Percentiles rank a stretch among this genome's conserved stretches.
These are phyloP conservation scores for Papilio dardanus DNA, from an alignment of 1,140 invertebrate genomes.

Conservation along the genomic window DNA sequence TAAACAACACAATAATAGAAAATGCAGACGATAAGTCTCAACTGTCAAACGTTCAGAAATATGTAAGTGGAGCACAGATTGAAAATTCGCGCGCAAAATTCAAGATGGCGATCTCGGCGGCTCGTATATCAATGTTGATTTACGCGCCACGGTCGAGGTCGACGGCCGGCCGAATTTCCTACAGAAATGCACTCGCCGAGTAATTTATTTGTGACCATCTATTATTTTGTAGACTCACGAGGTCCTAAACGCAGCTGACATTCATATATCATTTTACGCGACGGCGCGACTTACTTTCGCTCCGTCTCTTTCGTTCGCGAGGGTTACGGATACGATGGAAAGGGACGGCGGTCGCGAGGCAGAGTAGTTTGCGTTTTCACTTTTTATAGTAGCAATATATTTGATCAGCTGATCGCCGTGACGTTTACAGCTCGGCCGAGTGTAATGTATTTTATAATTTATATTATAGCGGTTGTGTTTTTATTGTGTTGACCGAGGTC, in stretches of 20 bases:
- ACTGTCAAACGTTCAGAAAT: conserved; percentile 64
- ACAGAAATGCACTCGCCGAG: conserved; percentile 78
- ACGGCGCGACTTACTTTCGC: conserved; percentile 58
- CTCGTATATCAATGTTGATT: conserved; percentile 78
- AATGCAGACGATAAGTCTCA: conserved; percentile 59
- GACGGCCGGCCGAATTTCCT: conserved; percentile 80
- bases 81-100: conserved; percentile 76
- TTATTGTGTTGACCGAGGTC: conserved; percentile 76
- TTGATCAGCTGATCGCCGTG: conserved; percentile 81
- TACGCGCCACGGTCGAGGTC: conserved; percentile 79
- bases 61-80: conserved; percentile 68
- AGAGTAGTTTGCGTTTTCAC: conserved; percentile 80
- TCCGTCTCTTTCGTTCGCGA: conserved; percentile 55
- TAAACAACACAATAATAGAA: conserved; percentile 38
- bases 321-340: conserved; percentile 42
- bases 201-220: conserved; percentile 82
- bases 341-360: conserved; percentile 58
- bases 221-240: conserved; percentile 82
- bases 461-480: conserved; percentile 76
- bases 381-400: conserved; percentile 83
- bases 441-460: conserved; percentile 81
- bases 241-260: conserved; percentile 82
- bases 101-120: conserved; percentile 80
- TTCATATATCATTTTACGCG: conserved; percentile 82
- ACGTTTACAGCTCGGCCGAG: conserved; percentile 74